Base-by-base conservation (phyloP, 2,113 vertebrate genomes). In the Fukomys damarensis region DNA sequence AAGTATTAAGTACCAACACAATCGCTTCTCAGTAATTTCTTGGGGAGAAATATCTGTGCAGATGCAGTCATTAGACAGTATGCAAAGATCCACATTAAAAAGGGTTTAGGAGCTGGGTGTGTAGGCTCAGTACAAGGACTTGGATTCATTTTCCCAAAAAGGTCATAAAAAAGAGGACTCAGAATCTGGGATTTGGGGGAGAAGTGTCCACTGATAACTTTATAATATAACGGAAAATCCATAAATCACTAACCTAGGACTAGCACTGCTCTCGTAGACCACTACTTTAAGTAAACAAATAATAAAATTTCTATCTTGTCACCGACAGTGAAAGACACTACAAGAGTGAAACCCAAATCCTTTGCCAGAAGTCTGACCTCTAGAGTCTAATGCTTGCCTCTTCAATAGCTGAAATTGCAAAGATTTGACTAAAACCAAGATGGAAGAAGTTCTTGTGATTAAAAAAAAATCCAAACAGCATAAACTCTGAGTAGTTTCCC, bases 341-440 rank as follows among this genome's bases (percentile, higher is more conserved):
- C 56, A 88, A 88, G 58, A 84, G n/a, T 79, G 26, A 92, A 61
- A 68, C 66, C 83, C 59, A 94, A 87, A 68, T n/a, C 83, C 38
- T 63, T 94, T 17, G 43, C 76, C 38, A 61, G 82, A 91, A 77
- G 41, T 54, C 59, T 38, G 26, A 77, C 41, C 77, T 84, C 58
- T 2, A 70, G 52, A 70, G 52, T 77, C 52, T 30, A 88, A 70
- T 61, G 41, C 10, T 32, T 38, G 94, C 54, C 88, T 85, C 63
- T 94, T 85, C 16, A 96, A 81, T 11, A 94, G 52, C 7, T 94
- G 35, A 89, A 92, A 94, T 65, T 92, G 14, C 54, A 76, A 80
- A 59, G 17, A 85, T 85, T 52, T 89, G 5, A 89, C 63, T 92
- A 74, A 96, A 81, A 66, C 38, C 74, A 96, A 68, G 52, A 92